These are phyloP conservation scores for Agapetus fuscipes DNA, from an alignment of 2,888 invertebrate genomes.

Conservation along the genomic window DNA sequence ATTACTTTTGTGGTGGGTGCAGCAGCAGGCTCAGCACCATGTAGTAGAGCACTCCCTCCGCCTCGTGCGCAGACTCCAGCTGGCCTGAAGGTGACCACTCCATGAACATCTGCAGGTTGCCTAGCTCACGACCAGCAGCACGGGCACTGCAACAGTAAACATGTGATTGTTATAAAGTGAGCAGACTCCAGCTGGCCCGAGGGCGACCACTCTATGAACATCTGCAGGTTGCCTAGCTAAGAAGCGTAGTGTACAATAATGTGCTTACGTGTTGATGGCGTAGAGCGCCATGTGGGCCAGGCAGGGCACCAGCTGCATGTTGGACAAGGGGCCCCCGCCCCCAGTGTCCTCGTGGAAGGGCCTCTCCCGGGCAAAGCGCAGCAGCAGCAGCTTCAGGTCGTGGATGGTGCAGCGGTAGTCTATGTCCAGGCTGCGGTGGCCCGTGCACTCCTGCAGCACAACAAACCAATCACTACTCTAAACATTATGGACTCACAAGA, in stretches of 20 bases:
- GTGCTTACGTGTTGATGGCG: constrained; percentile 74
- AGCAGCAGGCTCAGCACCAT: constrained; percentile 70
- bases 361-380: constrained; percentile 86
- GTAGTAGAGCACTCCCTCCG: constrained; percentile 89
- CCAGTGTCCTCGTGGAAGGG: constrained; percentile 97
- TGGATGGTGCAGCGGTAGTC: constrained; percentile 77
- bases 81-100: constrained; percentile 52
- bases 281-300: constrained; percentile 91
- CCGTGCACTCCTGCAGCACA: constrained; percentile 50
- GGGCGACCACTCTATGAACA: constrained; percentile 56
- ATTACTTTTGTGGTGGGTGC: constrained; percentile 53
- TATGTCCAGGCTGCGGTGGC: constrained; percentile 68
- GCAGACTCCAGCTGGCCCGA: constrained; percentile 67
- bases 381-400: constrained; percentile 81
- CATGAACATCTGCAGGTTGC: constrained; percentile 63
- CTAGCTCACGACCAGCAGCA: constrained; percentile 67
- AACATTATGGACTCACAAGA: no score
- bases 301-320: constrained; percentile 94
- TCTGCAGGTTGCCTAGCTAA: constrained; percentile 68
- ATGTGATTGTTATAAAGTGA: no score
- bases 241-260: no score
- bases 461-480: not conserved
- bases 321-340: constrained; percentile 93
- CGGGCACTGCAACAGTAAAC: constrained; percentile 56
- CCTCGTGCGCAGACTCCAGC: constrained; percentile 78